Evolutionary conservation across 2,113 vertebrate genomes (phyloP).

Genomic region (Callipepla squamata): DNA sequence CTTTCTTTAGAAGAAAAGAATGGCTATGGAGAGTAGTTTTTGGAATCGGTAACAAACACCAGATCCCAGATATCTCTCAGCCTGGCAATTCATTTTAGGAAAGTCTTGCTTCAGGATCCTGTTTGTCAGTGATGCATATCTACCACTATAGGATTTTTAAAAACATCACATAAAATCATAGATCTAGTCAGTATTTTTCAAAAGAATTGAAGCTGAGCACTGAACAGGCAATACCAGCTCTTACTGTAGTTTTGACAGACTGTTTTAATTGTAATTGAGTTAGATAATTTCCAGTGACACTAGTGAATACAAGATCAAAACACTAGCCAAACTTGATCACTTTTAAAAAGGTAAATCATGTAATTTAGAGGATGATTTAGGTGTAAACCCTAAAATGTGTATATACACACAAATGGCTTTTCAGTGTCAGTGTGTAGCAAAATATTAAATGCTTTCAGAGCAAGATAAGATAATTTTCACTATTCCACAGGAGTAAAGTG

Average conservation of each 20-base stretch:
- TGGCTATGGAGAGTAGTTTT: not conserved
- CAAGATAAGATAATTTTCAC: not conserved
- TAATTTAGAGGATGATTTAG: not conserved
- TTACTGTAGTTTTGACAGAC: not conserved
- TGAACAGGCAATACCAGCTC: not conserved
- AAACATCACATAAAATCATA: not conserved
- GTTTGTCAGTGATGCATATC: not conserved
- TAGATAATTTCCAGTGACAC: not conserved
- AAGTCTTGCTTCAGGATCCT: not conserved
- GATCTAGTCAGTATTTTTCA: not conserved
- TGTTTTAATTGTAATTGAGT: not conserved
- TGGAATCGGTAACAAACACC: not conserved
- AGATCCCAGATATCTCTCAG: not conserved
- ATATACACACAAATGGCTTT: not conserved
- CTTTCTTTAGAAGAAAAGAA: not conserved
- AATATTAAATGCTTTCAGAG: not conserved
- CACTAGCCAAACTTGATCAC: not conserved
- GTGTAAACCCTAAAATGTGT: not conserved
- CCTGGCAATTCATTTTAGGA: not conserved
- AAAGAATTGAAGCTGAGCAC: not conserved
- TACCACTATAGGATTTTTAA: not conserved
- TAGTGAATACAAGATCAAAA: not conserved
- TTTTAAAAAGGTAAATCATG: not conserved
- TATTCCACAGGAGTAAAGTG: not conserved
- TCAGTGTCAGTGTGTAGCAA: not conserved